Evolutionary conservation across 2,888 invertebrate genomes (phyloP).

Genomic region (Microchrysa polita): DNA sequence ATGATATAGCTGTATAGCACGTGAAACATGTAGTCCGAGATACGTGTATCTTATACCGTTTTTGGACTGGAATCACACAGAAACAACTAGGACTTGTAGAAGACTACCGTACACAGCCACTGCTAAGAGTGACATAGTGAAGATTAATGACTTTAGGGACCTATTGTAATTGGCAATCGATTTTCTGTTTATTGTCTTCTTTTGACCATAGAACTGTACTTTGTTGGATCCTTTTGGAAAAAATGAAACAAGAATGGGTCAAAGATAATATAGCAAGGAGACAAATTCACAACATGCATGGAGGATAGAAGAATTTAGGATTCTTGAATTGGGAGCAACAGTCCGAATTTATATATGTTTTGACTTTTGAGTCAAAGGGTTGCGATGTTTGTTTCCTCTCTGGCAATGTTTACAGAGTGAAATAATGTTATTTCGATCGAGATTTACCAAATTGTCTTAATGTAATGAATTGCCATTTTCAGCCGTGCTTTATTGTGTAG

Average conservation of each 20-base stretch:
- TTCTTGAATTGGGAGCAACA: constrained; percentile 6
- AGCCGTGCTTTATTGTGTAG: no score
- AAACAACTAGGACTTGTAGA: no score
- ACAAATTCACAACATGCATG: neutral
- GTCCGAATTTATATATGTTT: neutral
- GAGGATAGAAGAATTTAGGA: neutral
- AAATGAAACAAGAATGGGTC: neutral
- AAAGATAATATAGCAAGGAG: neutral
- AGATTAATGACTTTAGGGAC: constrained; percentile 49
- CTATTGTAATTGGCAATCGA: constrained; percentile 50
- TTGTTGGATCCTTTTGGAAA: constrained; percentile 10
- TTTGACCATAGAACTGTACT: constrained; percentile 38
- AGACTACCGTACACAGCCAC: constrained; percentile 26
- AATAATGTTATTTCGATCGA: no score
- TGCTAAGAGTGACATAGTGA: constrained; percentile 44
- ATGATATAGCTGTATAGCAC: constrained; percentile 1
- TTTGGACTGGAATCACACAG: no score
- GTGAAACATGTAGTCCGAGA: no score
- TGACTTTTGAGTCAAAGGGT: neutral
- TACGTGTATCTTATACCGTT: no score
- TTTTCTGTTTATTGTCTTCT: constrained; percentile 46
- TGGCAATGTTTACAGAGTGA: no score
- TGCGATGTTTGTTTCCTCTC: neutral
- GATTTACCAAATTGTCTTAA: no score
- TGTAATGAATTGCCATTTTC: no score